Evolutionary conservation across 2,797 vertebrate genomes (phyloP), one percentile per base, ranked within the genome.

Genomic region (Crax fasciolata): DNA sequence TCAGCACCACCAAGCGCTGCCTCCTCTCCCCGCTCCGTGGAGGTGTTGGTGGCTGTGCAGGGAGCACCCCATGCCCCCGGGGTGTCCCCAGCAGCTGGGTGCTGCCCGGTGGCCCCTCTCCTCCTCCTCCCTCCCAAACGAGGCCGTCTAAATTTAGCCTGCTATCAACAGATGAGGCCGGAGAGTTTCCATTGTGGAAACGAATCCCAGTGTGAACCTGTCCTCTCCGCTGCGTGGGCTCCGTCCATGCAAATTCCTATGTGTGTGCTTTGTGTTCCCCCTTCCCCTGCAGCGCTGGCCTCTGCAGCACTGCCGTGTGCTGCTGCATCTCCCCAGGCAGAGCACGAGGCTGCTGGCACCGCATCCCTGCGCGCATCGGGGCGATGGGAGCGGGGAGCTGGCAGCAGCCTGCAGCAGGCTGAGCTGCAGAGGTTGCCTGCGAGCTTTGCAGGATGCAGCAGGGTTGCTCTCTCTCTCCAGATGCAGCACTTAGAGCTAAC

Each of bases 61-160:
- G 35, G 35, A 35, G 35, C 35, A 44, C 73, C 3, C 0, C 3
- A 10, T 6, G 28, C 73, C 72, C 54, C 32, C 76, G 67, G 48
- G 77, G 55, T 68, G 59, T 72, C 85, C 73, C n/a, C 9, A 66
- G n/a, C 97, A 96, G 95, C 97, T 90, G 93, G 55, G 80, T 46
- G 24, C 11, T 83, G 84, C 20, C 93, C 84, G 92, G 25, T 67
- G 70, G 93, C 94, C 90, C 86, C 48, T 74, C 71, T 74, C 65
- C 76, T 28, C 48, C 41, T 80, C 84, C 89, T 79, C 44, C 65
- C 68, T 75, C 61, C 57, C 43, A 27, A 94, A 57, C 63, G 91
- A 89, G 94, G 87, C 59, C 90, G 74, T 92, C 96, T 96, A 98
- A 96, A 97, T 98, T 97, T 97, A 97, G 96, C 96, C 81, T 61